Evolutionary conservation across 2,888 invertebrate genomes (phyloP), one percentile per base, ranked within the genome.

Genomic region (Drosophila prolongata): DNA sequence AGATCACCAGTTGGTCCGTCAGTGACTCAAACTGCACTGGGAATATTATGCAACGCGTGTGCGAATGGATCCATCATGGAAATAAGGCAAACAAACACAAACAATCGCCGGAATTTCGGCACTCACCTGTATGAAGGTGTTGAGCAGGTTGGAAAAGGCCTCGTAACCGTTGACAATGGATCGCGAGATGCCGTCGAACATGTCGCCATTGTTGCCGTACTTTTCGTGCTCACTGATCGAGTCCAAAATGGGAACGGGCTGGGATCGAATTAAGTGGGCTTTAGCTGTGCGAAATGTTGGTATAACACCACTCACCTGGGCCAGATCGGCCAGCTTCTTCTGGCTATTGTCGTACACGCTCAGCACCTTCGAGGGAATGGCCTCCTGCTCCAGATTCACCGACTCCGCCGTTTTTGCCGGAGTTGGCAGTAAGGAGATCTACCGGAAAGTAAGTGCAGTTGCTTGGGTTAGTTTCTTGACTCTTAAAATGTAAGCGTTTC

Each of bases 221-320:
- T 96, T 97, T 55, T 97, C 96, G 55, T 95, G 94, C 90, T 96
- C 96, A 46, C 92, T 93, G 77, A 96, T 95, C n/a, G 94, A 94
- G 83, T 97, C 97, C 27, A 97, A 94, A 68, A 97, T 93, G 0
- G 97, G 96, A 75, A 94, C 93, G 0, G 96, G 95, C 94, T 94
- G 54, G 6, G 13, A 35, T 35, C 35, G 35, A 19, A 35, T 19
- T 19, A 9, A 35, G 3, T 35, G 49, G 16, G 27, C 11, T 30
- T 1, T 10, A 4, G 1, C 6, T 0, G 6, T 19, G 27, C 13
- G 42, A 19, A 0, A 6, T 10, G n/a, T 9, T 3, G 4, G 3
- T 42, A 24, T 1, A 13, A 13, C 46, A 42, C 3, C 55, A 81
- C 87, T 80, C 66, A 92, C 92, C 61, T 92, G 85, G 6, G 90